Evolutionary conservation across 2,113 vertebrate genomes (phyloP).

Genomic region (Thalassarche chlororhynchos): DNA sequence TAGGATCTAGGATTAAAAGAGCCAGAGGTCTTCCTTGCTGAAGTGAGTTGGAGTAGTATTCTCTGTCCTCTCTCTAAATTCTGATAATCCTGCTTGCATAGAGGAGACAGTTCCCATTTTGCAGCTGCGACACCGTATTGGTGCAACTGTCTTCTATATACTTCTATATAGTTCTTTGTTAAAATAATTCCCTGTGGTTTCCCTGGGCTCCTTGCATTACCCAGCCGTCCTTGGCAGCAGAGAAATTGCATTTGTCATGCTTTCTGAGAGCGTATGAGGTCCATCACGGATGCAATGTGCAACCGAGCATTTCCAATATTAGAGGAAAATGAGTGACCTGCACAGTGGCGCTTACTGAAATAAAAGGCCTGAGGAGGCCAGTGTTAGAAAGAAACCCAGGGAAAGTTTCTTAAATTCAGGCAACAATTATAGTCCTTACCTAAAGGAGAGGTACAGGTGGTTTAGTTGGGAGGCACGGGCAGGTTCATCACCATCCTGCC

Average conservation of each 20-base stretch:
- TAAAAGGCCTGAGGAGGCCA: background rate
- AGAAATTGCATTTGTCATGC: accelerated
- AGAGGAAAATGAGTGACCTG: background rate
- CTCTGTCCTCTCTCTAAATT: background rate
- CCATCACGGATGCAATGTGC: background rate
- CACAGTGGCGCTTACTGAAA: background rate
- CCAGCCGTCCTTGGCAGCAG: background rate
- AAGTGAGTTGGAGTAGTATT: background rate
- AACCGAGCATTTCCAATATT: accelerated
- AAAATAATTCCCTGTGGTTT: background rate
- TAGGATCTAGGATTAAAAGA: background rate
- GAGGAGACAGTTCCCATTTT: background rate
- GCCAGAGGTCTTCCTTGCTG: background rate
- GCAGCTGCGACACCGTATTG: background rate
- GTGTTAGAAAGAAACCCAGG: background rate
- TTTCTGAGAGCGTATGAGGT: background rate
- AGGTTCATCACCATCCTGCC: background rate
- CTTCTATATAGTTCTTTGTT: background rate
- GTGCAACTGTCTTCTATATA: background rate
- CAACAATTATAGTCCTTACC: background rate
- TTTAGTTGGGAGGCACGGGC: no score
- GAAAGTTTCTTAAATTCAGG: background rate
- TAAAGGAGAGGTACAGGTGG: background rate
- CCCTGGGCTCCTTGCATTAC: background rate
- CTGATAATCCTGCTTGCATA: background rate